phyloP scores from a whole-genome alignment of 2,113 vertebrate genomes.

The Athene cunicularia region DNA sequence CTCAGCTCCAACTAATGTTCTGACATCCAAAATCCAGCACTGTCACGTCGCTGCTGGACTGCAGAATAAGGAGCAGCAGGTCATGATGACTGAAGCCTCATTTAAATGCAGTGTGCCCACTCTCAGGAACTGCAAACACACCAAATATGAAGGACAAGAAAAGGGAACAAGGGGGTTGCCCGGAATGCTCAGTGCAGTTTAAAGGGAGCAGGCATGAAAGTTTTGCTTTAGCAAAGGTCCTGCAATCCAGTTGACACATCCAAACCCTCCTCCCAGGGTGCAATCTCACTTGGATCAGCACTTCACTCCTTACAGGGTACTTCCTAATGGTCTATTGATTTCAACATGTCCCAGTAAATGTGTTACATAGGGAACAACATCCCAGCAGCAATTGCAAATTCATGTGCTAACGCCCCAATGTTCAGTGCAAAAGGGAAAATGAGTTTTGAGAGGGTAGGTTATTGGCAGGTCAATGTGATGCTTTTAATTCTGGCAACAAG shows the following conservation, averaged over 20 bases:
- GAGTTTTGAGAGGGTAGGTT: not conserved
- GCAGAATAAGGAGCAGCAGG: not conserved
- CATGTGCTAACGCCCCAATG: accelerated
- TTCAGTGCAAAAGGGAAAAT: not conserved
- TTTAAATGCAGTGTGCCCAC: not conserved
- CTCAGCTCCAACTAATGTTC: not conserved
- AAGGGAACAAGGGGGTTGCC: not conserved
- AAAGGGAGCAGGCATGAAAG: not conserved
- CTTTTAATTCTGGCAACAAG: not conserved
- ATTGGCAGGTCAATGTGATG: not conserved
- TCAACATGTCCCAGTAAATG: not conserved
- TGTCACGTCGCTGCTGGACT: not conserved
- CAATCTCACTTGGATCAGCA: not conserved
- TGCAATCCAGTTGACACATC: not conserved
- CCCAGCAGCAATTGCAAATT: not conserved
- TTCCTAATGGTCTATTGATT: not conserved
- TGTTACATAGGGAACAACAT: not conserved
- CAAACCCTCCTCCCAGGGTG: not conserved
- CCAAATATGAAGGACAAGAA: not conserved
- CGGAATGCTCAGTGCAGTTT: not conserved
- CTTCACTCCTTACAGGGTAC: not conserved
- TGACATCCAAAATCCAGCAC: not conserved
- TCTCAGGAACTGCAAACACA: not conserved
- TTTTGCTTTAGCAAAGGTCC: not conserved
- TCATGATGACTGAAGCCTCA: not conserved